Conservation (phyloP, 2,797 vertebrate species). For the Macropus fuliginosus region DNA sequence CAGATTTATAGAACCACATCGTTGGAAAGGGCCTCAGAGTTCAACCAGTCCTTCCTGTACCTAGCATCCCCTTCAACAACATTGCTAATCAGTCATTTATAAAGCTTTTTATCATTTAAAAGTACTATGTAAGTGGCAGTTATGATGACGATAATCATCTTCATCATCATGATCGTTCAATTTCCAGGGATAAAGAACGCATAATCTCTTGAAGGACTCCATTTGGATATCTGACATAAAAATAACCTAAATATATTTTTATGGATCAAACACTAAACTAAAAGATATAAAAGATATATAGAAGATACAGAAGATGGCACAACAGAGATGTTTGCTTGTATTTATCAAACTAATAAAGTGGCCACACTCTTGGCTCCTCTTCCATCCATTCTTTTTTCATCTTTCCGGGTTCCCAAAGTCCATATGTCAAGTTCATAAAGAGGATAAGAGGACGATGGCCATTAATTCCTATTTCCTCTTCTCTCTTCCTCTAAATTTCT, state of each 20-base stretch:
- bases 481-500: background rate
- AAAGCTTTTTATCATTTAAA: background rate
- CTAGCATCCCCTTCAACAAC: background rate
- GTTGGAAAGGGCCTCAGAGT: background rate
- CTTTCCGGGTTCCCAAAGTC: background rate
- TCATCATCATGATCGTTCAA: background rate
- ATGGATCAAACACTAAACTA: background rate
- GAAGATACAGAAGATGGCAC: background rate
- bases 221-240: background rate
- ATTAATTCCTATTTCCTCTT: background rate
- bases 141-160: background rate
- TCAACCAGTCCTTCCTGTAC: background rate
- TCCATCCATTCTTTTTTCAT: background rate
- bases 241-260: background rate
- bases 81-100: background rate
- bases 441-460: background rate
- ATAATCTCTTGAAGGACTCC: background rate
- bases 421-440: background rate
- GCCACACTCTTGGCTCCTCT: background rate
- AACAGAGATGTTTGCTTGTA: background rate
- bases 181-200: background rate
- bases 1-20: background rate
- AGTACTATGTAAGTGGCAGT: background rate
- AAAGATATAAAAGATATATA: background rate
- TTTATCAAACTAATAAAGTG: background rate